phyloP scores from a whole-genome alignment of 2,113 vertebrate species.

The Hemicordylus capensis region DNA sequence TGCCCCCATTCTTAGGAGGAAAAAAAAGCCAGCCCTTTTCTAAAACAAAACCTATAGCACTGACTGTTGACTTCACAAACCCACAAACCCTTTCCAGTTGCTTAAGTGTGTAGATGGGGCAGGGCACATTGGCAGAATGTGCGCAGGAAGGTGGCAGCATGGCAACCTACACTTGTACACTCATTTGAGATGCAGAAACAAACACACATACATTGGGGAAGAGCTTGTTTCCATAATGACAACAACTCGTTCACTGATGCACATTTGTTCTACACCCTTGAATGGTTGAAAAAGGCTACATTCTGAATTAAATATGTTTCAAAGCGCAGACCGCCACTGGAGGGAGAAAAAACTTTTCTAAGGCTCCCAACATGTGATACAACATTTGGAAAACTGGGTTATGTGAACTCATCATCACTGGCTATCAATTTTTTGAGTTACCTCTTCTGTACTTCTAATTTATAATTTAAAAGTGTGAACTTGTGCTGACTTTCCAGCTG shows the following conservation, averaged over 20 bases:
- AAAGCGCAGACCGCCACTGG: background rate
- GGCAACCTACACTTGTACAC: background rate
- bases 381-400: background rate
- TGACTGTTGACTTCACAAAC: background rate
- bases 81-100: background rate
- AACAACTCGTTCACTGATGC: background rate
- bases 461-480: slow-evolving; percentile 6
- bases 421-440: background rate
- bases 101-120: background rate
- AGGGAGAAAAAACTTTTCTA: background rate
- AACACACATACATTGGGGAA: background rate
- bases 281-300: background rate
- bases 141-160: background rate
- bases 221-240: background rate
- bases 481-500: slow-evolving; percentile 13
- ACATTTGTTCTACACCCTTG: no score
- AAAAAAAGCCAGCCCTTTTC: background rate
- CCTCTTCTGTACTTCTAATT: background rate
- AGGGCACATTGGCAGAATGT: background rate
- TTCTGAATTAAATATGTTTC: background rate
- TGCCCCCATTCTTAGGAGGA: background rate
- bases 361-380: background rate
- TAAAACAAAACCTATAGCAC: background rate
- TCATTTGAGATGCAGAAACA: background rate
- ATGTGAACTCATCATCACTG: background rate